phyloP scores from a whole-genome alignment of 2,888 invertebrate genomes.

The Papilio gigon region DNA sequence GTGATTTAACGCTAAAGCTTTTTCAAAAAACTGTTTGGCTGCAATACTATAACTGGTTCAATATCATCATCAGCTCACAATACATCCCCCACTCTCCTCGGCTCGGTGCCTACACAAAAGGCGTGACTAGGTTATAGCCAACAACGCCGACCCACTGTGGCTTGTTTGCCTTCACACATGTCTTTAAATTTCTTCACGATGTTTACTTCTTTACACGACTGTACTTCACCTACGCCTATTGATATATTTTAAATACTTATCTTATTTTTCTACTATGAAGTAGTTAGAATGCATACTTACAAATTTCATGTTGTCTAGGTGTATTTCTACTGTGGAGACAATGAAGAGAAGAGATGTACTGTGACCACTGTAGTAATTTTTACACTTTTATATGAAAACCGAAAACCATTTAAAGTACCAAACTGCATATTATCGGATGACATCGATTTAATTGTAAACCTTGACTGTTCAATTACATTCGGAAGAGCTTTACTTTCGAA shows the following conservation, averaged over 20 bases:
- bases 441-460: constrained; percentile 53
- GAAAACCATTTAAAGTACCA: constrained; percentile 51
- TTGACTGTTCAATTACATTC: constrained; percentile 56
- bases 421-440: constrained; percentile 55
- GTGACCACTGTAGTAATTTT: constrained; percentile 50
- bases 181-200: too few relatives aligned
- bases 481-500: constrained; percentile 45
- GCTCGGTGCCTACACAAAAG: too few relatives aligned
- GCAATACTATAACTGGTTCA: too few relatives aligned
- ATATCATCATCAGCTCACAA: too few relatives aligned
- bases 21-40: too few relatives aligned
- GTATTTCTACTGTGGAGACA: constrained; percentile 41
- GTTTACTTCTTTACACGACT: too few relatives aligned
- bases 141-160: too few relatives aligned
- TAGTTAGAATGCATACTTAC: constrained; percentile 50
- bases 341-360: constrained; percentile 53
- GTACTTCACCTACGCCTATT: too few relatives aligned
- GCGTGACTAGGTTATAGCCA: too few relatives aligned
- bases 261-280: neutral
- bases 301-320: constrained; percentile 57
- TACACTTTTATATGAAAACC: constrained; percentile 62
- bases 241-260: neutral
- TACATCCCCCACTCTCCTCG: too few relatives aligned
- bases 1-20: too few relatives aligned
- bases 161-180: too few relatives aligned